Evolutionary conservation across 2,113 vertebrate genomes (phyloP).

Genomic region (Scortum barcoo): DNA sequence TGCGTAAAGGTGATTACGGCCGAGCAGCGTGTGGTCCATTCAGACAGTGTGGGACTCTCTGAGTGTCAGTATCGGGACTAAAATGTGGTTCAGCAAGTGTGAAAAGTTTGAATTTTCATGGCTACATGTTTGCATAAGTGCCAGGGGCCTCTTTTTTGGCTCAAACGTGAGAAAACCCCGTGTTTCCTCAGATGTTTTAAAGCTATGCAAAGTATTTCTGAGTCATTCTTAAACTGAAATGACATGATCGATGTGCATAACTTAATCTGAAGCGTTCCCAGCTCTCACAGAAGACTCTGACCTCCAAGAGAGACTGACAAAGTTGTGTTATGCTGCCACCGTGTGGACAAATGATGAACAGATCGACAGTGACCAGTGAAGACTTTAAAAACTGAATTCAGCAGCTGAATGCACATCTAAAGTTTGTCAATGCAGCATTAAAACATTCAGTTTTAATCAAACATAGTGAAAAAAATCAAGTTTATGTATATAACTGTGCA

Average conservation of each 20-base stretch:
- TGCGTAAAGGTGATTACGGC: slow-evolving; percentile 29
- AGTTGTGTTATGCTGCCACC: slow-evolving; percentile 35
- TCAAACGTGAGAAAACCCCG: neutral
- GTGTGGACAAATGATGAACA: slow-evolving; percentile 30
- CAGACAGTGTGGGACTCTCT: neutral
- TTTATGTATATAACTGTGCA: neutral
- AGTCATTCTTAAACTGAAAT: neutral
- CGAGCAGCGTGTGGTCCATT: slow-evolving; percentile 53
- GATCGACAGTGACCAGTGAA: neutral
- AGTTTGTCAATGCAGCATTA: neutral
- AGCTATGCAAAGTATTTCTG: neutral
- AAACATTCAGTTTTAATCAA: neutral
- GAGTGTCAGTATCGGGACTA: neutral
- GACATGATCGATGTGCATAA: accelerated
- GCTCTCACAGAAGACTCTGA: neutral
- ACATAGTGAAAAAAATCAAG: neutral
- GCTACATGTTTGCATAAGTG: neutral
- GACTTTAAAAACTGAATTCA: neutral
- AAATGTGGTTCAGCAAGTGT: neutral
- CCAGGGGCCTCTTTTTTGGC: neutral
- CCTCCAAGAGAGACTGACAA: accelerated
- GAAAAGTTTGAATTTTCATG: neutral
- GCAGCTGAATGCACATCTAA: too few relatives aligned
- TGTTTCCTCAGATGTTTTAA: neutral
- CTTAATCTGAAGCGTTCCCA: neutral